Evolutionary conservation across 2,113 vertebrate genomes (phyloP).

Genomic region (Pelecanus crispus): DNA sequence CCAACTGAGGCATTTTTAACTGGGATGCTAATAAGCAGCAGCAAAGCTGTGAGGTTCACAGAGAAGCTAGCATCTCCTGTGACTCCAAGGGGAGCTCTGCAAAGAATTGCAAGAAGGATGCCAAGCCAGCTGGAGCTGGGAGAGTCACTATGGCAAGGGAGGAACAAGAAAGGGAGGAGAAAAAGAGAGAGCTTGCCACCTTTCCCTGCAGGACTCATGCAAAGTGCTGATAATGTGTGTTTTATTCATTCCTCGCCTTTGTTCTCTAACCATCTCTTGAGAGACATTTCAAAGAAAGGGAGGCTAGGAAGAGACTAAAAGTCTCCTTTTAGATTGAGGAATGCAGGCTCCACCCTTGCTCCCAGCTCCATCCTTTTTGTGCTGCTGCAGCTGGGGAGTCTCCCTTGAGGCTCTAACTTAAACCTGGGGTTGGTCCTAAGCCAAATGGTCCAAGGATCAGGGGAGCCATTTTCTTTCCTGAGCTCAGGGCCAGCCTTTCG

Average conservation of each 20-base stretch:
- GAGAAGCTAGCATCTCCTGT: not conserved
- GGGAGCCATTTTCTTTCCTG: not conserved
- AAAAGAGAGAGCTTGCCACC: slow-evolving; percentile 1
- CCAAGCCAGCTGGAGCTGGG: not conserved
- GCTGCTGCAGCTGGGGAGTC: slow-evolving; percentile 58
- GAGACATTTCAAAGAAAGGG: slow-evolving; percentile 63
- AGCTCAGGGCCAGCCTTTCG: not conserved
- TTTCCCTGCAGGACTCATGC: slow-evolving; percentile 45
- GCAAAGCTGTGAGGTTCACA: not conserved
- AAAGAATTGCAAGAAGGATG: not conserved
- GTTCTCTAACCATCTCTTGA: slow-evolving; percentile 61
- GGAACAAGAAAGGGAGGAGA: slow-evolving; percentile 4
- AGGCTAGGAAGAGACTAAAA: slow-evolving; percentile 56
- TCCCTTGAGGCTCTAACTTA: slow-evolving; percentile 55
- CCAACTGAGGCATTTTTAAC: not conserved
- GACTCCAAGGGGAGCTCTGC: not conserved
- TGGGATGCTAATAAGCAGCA: not conserved
- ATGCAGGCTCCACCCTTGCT: slow-evolving; percentile 64
- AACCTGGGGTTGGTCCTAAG: slow-evolving; percentile 20
- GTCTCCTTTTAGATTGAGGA: slow-evolving; percentile 61
- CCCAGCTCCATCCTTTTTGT: slow-evolving; percentile 56
- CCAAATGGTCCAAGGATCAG: slow-evolving; percentile 61
- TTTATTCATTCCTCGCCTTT: slow-evolving; percentile 51
- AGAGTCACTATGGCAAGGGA: not conserved
- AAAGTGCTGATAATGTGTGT: slow-evolving; percentile 46